phyloP scores from a whole-genome alignment of 2,113 vertebrate species.

The Chaenogobius annularis region DNA sequence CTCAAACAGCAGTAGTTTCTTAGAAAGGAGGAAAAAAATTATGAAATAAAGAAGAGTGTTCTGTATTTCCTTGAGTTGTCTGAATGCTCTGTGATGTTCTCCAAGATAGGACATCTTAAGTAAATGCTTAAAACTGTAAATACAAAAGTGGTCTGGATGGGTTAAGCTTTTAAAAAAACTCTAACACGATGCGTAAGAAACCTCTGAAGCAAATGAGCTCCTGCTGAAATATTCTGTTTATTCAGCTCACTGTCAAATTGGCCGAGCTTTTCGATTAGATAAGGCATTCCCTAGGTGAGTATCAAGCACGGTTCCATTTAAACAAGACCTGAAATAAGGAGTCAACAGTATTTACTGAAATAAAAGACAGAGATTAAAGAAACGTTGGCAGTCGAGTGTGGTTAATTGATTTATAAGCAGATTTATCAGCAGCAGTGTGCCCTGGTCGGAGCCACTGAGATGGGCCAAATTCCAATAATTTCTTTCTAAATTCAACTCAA shows the following conservation, averaged over 20 bases:
- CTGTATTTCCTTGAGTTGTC: slow-evolving; percentile 22
- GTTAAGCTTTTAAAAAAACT: slow-evolving; percentile 47
- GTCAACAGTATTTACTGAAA: slow-evolving; percentile 74
- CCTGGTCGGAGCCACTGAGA: slow-evolving; percentile 48
- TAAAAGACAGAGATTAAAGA: slow-evolving; percentile 75
- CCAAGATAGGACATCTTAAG: slow-evolving; percentile 49
- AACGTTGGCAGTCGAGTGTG: slow-evolving; percentile 61
- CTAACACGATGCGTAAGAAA: slow-evolving; percentile 60
- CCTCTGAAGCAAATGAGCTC: slow-evolving; percentile 28
- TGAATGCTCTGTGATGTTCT: slow-evolving; percentile 41
- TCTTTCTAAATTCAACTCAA: slow-evolving; percentile 34
- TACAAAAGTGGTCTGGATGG: slow-evolving; percentile 34
- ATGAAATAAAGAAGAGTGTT: no score
- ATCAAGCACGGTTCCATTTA: slow-evolving; percentile 54
- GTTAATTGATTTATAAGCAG: slow-evolving; percentile 73
- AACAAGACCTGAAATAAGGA: slow-evolving; percentile 60
- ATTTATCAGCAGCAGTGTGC: slow-evolving; percentile 66
- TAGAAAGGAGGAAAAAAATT: no score
- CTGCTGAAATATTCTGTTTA: slow-evolving; percentile 56
- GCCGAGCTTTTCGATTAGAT: slow-evolving; percentile 53
- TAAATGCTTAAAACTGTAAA: slow-evolving; percentile 33
- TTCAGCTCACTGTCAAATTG: slow-evolving; percentile 40
- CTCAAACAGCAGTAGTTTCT: no score
- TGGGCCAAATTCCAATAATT: slow-evolving; percentile 45
- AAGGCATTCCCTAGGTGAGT: slow-evolving; percentile 61